Base-by-base conservation (phyloP, 2,888 invertebrate genomes). In the Chalcosyrphus nemorum region DNA sequence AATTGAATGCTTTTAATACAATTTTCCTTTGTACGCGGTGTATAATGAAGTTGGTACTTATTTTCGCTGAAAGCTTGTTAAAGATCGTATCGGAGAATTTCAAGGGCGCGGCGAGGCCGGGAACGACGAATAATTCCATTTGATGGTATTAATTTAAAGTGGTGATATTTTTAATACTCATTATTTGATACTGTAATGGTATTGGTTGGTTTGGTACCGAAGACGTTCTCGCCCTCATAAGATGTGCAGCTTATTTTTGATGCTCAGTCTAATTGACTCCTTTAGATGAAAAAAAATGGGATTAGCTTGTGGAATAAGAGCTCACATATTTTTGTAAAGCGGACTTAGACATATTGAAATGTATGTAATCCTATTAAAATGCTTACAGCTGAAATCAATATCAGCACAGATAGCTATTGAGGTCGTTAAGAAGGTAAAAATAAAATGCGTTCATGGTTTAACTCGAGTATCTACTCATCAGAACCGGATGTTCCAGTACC, bases 1-100 rank as follows among this genome's bases (percentile, higher is more conserved):
- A 63, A 72, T 52, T 72, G 63, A 29, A 52, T 63, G 72, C 32
- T 57, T 63, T 72, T 72, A 72, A 72, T 72, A 72, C 19, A 52
- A 52, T 52, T 29, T 45, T 41, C 63, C 15, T 72, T 72, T 41
- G 21, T 43, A 21, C 21, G 52, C 43, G 43, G 21, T 32, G 21
- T 45, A 41, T 59, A 61, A 71, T 41, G 50, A 29, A 59, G 52
- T 43, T 54, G 15, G 32, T 50, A 24, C 19, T 50, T 59, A 41
- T 43, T 41, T 29, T 7, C 38, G n/a, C n/a, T 52, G 38, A 29
- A 32, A 43, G 19, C 15, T 45, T 43, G 43, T 61, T 43, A 7
- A 17, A 38, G 57, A 57, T 54, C 17, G 54, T 54, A 57, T 57
- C 57, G 54, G n/a, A 4, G 54, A 24, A 38, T n/a, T 3, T 38